Base-by-base conservation (phyloP, 2,113 vertebrate species). In the Loxodonta africana region DNA sequence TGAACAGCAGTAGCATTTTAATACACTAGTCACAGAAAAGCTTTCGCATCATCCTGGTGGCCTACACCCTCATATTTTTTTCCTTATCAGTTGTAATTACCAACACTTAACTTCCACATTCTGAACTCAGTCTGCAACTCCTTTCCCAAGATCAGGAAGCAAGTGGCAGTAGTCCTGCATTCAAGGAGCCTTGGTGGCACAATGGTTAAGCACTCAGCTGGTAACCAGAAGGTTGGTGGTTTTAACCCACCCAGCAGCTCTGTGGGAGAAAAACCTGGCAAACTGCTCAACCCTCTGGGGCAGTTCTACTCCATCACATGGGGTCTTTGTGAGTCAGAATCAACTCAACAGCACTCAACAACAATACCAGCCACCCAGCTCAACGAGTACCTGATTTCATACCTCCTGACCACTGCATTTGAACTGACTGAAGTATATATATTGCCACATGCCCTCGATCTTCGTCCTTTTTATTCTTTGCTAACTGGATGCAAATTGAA, bases 1-100 rank as follows among this genome's bases (percentile, higher is more conserved):
- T 48, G 48, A 74, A 25, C 1, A 83, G 71, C 33, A 8, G 28
- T 30, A 85, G 63, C 86, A 95, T 89, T 80, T 93, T 77, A 86
- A 93, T 33, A 69, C 0, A 67, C 1, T 46, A 44, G 67, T 87
- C 18, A 91, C 63, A 90, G 78, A 87, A 78, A 51, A 14, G 17
- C 7, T 46, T 80, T 23, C 15, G 20, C 33, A 26, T 37, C n/a
- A 46, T 63, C 30, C 41, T 48, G 25, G 41, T 5, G 12, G 17
- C 4, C 71, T 14, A 0, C 4, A 44, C 17, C 26, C 21, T 53
- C 33, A 83, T 60, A 46, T 82, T 62, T 51, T 46, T 25, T 21
- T 6, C 20, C 28, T 62, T 18, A 6, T 8, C 33, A 62, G 10
- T 33, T 95, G 15, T 9, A 74, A 93, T 11, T 74, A 48, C 28